Conservation (phyloP, 2,888 invertebrate genomes). For the Laothoe populi region DNA sequence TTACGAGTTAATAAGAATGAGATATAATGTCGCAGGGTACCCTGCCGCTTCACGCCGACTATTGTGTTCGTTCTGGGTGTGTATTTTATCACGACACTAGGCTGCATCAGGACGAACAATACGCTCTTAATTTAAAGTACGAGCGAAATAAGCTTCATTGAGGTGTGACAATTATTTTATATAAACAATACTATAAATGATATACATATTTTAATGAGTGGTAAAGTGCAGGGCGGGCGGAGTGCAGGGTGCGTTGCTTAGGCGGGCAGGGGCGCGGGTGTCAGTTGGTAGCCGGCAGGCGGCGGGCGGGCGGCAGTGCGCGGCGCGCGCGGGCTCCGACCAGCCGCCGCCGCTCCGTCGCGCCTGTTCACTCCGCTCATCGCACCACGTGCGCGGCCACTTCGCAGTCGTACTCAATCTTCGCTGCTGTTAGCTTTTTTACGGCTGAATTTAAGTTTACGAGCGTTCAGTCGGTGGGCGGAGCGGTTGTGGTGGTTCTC, state of each 20-base stretch:
- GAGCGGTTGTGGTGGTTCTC: constrained; percentile 30
- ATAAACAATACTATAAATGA: neutral
- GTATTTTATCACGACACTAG: too few relatives aligned
- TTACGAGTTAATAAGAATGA: too few relatives aligned
- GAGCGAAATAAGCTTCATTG: neutral
- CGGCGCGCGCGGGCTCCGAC: constrained; percentile 71
- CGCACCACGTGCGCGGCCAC: constrained; percentile 42
- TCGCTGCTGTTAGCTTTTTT: constrained; percentile 28
- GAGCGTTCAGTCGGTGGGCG: constrained; percentile 34
- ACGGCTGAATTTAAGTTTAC: constrained; percentile 46
- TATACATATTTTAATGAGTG: too few relatives aligned
- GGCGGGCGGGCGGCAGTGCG: constrained; percentile 68
- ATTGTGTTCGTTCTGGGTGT: too few relatives aligned
- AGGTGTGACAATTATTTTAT: neutral
- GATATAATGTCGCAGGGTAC: too few relatives aligned
- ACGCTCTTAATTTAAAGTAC: too few relatives aligned
- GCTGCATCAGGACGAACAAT: too few relatives aligned
- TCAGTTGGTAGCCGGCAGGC: constrained; percentile 33
- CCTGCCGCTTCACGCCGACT: too few relatives aligned
- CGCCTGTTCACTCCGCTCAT: constrained; percentile 45
- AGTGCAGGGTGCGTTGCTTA: constrained; percentile 3
- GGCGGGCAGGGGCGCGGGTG: constrained; percentile 23
- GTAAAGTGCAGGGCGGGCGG: constrained; percentile 23
- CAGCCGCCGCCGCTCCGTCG: constrained; percentile 53
- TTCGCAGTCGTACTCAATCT: constrained; percentile 32